Conservation (phyloP, 2,797 vertebrate species). For the Glossophaga mutica region DNA sequence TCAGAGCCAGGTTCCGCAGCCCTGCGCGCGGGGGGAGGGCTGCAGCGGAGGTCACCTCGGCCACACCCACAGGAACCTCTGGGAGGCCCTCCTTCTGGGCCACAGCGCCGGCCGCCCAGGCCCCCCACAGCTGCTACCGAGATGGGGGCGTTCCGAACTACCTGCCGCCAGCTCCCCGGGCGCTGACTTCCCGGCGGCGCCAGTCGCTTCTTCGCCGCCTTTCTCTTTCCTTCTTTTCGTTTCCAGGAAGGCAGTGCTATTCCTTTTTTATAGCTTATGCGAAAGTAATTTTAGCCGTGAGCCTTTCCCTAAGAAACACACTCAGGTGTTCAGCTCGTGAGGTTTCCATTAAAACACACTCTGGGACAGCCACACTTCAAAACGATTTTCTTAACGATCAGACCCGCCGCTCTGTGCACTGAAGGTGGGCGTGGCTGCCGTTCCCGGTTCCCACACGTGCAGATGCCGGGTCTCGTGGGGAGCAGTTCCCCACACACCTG, state of each 20-base stretch:
- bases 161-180: not conserved
- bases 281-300: not conserved
- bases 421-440: not conserved
- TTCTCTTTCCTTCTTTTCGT: not conserved
- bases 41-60: constrained; percentile 25
- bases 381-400: not conserved
- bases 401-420: not conserved
- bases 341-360: not conserved
- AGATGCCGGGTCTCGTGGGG: not conserved
- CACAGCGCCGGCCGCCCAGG: not conserved
- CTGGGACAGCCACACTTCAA: not conserved
- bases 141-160: not conserved
- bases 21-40: not conserved
- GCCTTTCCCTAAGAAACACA: not conserved
- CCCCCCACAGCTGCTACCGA: not conserved
- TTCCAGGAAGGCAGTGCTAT: not conserved
- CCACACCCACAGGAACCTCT: not conserved
- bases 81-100: not conserved
- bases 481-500: rapidly evolving
- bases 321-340: not conserved
- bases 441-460: not conserved
- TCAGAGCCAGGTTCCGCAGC: not conserved
- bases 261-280: not conserved
- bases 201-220: not conserved
- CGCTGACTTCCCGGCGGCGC: rapidly evolving